Evolutionary conservation across 2,797 vertebrate genomes (phyloP).

Genomic region (Spinus pinus): DNA sequence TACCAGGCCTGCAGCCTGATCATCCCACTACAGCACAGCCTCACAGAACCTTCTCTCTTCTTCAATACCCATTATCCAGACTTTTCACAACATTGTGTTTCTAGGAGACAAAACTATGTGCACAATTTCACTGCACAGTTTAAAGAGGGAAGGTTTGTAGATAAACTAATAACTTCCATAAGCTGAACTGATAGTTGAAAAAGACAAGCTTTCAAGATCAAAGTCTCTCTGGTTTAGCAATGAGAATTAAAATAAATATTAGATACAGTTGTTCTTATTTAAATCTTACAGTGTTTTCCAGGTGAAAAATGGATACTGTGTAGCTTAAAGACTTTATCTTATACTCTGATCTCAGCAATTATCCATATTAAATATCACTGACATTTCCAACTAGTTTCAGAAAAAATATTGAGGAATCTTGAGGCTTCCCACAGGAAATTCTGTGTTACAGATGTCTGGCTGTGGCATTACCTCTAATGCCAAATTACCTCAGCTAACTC

Average conservation of each 20-base stretch:
- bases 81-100: neutral
- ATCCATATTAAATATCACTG: neutral
- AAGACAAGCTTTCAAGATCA: neutral
- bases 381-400: neutral
- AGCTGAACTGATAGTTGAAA: neutral
- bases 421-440: neutral
- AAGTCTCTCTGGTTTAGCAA: neutral
- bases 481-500: neutral
- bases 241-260: neutral
- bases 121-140: neutral
- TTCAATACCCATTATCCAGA: neutral
- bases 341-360: neutral
- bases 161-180: neutral
- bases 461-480: neutral
- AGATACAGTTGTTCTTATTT: neutral
- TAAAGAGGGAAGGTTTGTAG: neutral
- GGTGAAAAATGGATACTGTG: neutral
- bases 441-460: neutral
- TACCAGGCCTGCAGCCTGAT: neutral
- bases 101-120: neutral
- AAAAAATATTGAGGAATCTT: neutral
- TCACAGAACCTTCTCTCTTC: neutral
- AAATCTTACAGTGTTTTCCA: neutral
- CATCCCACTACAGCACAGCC: neutral
- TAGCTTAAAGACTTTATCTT: neutral